These are phyloP conservation scores for Oceanodroma leucorhoa DNA, from an alignment of 2,797 vertebrate species.

Conservation along the genomic window DNA sequence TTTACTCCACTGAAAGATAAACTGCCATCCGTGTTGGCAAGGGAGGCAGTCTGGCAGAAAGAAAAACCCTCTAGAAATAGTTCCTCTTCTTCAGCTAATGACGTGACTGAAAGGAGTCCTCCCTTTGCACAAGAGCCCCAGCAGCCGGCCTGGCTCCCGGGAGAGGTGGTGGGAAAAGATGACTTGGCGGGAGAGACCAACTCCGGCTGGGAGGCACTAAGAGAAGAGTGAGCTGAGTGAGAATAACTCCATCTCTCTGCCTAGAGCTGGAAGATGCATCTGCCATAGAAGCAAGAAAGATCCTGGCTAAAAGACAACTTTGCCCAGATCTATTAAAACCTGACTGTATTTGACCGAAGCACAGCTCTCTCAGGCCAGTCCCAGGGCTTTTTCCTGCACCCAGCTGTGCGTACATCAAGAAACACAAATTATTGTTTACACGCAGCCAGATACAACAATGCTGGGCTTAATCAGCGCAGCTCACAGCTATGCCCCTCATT, in stretches of 20 bases:
- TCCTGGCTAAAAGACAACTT: neutral
- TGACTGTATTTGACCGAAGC: neutral
- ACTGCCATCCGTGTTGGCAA: neutral
- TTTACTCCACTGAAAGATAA: slow-evolving; percentile 5
- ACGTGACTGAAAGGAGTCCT: neutral
- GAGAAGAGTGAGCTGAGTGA: neutral
- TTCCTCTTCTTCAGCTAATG: slow-evolving; percentile 1
- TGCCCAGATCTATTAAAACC: neutral
- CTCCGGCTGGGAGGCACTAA: neutral
- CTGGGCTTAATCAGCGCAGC: neutral
- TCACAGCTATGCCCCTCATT: neutral
- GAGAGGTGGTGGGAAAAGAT: neutral
- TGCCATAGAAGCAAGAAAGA: neutral
- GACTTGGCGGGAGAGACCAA: neutral
- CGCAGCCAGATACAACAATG: neutral
- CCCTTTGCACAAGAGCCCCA: neutral
- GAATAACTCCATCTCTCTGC: neutral
- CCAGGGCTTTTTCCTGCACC: neutral
- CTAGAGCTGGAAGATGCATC: neutral
- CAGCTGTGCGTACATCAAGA: neutral
- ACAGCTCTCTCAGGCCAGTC: neutral
- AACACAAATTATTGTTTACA: neutral
- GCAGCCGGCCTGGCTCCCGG: accelerated
- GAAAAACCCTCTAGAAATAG: slow-evolving; percentile 18
- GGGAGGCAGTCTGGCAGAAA: neutral